Percentiles rank a stretch among this genome's conserved stretches.
These are phyloP conservation scores for Melanotaenia pygmaea DNA, from an alignment of 2,797 vertebrate species.

Conservation along the genomic window DNA sequence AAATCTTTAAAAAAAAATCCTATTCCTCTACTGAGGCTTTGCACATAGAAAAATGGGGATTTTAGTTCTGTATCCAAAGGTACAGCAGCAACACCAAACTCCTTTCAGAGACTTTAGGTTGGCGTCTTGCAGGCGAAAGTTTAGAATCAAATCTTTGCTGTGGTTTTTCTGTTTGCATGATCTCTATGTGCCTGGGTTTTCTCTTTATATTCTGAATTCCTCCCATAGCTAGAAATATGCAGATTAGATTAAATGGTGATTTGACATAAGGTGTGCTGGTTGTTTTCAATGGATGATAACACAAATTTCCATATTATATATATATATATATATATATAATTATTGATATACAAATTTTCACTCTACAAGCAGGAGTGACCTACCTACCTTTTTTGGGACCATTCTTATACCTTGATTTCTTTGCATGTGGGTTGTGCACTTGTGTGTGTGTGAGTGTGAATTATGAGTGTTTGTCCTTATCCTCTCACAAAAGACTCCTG, in stretches of 20 bases:
- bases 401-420: not conserved
- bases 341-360: not conserved
- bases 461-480: conserved; percentile 33
- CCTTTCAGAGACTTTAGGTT: not conserved
- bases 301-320: not conserved
- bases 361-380: not conserved
- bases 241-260: not conserved
- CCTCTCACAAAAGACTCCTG: conserved; percentile 48
- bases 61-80: not conserved
- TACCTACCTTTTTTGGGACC: not conserved
- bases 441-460: conserved; percentile 24
- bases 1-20: conserved; percentile 7
- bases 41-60: not conserved
- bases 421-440: not conserved
- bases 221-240: not conserved
- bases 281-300: not conserved
- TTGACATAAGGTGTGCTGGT: not conserved
- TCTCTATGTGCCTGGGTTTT: not conserved
- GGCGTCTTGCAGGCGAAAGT: too few relatives aligned
- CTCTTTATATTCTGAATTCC: not conserved
- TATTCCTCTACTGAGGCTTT: not conserved
- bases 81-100: not conserved
- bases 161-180: not conserved
- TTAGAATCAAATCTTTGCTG: too few relatives aligned
- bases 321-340: too few relatives aligned